Evolutionary conservation across 2,888 invertebrate genomes (phyloP).

Genomic region (Drosophila infuscata): DNA sequence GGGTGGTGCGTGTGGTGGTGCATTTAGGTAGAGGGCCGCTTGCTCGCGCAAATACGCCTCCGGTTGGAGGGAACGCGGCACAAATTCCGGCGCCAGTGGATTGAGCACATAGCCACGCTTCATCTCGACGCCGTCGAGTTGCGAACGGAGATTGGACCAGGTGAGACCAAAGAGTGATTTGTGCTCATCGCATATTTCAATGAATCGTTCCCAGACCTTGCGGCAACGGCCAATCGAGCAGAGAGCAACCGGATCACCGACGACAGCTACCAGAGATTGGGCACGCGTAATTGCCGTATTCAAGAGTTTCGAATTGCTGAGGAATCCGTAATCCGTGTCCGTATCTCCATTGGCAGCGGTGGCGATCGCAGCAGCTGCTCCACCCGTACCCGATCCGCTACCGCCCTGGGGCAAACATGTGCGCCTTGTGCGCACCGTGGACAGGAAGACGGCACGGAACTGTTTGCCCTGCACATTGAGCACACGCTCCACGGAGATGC

Average conservation of each 20-base stretch:
- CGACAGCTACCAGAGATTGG: slow-evolving; percentile 92
- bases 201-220: slow-evolving; percentile 92
- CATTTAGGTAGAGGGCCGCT: slow-evolving; percentile 81
- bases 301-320: slow-evolving; percentile 92
- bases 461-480: slow-evolving; percentile 95
- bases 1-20: slow-evolving; percentile 50
- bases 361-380: slow-evolving; percentile 30
- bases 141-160: slow-evolving; percentile 88
- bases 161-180: slow-evolving; percentile 90
- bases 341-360: slow-evolving; percentile 63
- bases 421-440: slow-evolving; percentile 90
- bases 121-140: slow-evolving; percentile 90
- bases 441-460: slow-evolving; percentile 92
- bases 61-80: slow-evolving; percentile 87
- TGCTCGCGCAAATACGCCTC: slow-evolving; percentile 86
- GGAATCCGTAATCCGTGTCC: slow-evolving; percentile 91
- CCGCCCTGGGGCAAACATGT: slow-evolving; percentile 87
- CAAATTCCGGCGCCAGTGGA: slow-evolving; percentile 92
- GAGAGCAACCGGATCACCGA: slow-evolving; percentile 93
- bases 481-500: slow-evolving; percentile 92
- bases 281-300: slow-evolving; percentile 94
- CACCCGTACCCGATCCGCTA: slow-evolving; percentile 10
- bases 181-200: slow-evolving; percentile 90
- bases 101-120: slow-evolving; percentile 92
- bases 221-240: slow-evolving; percentile 92